Base-by-base conservation (phyloP, 2,888 invertebrate genomes). In the Aromia moschata region DNA sequence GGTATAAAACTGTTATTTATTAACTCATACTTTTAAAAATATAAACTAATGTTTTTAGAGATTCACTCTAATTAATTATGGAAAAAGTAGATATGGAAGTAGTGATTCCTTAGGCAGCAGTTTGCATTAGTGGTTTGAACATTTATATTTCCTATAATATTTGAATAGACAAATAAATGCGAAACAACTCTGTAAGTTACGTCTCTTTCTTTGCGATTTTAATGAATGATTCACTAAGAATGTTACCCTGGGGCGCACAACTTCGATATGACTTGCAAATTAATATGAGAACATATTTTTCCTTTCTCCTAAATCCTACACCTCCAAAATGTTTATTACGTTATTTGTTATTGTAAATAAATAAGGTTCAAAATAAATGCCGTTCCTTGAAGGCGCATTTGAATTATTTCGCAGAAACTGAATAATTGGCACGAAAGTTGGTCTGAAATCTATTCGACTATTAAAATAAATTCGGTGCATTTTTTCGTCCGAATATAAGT, bases 361-460 rank as follows among this genome's bases (percentile, higher is more conserved):
- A 36, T 37, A 18, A 18, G 16, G n/a, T 20, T 46, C 7, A 47
- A 16, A 20, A 46, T n/a, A 37, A 11, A 33, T 14, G n/a, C 12
- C 5, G 9, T 47, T 47, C 20, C 11, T 18, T 2, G 47, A 36
- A 47, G n/a, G 31, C 10, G 16, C 36, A 47, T 33, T 16, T 47
- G 12, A 37, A 5, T 17, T 12, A 20, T 37, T 17, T 47, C 20
- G 18, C 25, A 25, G 7, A 31, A 15, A 7, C 14, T 16, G 18
- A 47, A 47, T 47, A 47, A 16, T 47, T 47, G 36, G 36, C 47
- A 47, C 36, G 47, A 47, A 47, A 47, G 47, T 47, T 47, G 37
- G 12, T 14, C 17, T 14, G 37, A 31, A 31, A 11, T 15, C 10
- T 11, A 31, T 10, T 16, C 15, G 0, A 10, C 16, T 16, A 14